Conservation (phyloP, 92 coral and sea anemone genomes). For the Porites cylindrica region DNA sequence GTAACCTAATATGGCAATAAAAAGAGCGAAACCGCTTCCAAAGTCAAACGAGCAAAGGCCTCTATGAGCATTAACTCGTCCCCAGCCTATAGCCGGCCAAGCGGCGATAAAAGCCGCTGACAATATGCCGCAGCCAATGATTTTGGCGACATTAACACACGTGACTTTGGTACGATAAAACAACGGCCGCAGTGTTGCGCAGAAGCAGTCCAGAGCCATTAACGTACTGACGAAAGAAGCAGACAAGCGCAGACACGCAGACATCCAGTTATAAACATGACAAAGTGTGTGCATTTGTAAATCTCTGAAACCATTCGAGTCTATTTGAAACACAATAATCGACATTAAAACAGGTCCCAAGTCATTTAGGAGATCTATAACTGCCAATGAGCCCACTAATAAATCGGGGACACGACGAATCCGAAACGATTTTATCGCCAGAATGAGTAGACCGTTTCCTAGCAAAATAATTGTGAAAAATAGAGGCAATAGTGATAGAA, state of each 20-base stretch:
- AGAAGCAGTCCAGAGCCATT: conserved; percentile 59
- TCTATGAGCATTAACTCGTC: conserved; percentile 43
- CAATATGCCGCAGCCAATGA: conserved; percentile 13
- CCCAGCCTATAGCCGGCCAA: conserved; percentile 72
- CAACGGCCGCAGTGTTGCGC: conserved; percentile 54
- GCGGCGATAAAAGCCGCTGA: conserved; percentile 61
- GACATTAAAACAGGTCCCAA: conserved; percentile 59
- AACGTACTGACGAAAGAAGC: conserved; percentile 59
- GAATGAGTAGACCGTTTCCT: conserved; percentile 52
- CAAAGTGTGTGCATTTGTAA: conserved; percentile 27
- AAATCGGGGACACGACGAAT: conserved; percentile 61
- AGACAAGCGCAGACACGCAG: conserved; percentile 57
- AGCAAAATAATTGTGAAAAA: conserved; percentile 45
- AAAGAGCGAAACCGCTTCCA: conserved; percentile 52
- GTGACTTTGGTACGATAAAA: conserved; percentile 65
- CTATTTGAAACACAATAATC: conserved; percentile 23
- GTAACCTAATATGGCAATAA: conserved; percentile 60
- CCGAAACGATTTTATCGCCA: conserved; percentile 48
- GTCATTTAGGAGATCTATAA: conserved; percentile 48
- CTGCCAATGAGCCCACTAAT: conserved; percentile 56
- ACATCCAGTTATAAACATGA: conserved; percentile 65
- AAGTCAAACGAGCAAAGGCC: conserved; percentile 69
- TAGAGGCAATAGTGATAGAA: conserved; percentile 46
- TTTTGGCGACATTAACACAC: background rate
- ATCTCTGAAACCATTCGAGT: conserved; percentile 42